Conservation (phyloP, 1,140 invertebrate genomes). For the Micrasema longulum region DNA sequence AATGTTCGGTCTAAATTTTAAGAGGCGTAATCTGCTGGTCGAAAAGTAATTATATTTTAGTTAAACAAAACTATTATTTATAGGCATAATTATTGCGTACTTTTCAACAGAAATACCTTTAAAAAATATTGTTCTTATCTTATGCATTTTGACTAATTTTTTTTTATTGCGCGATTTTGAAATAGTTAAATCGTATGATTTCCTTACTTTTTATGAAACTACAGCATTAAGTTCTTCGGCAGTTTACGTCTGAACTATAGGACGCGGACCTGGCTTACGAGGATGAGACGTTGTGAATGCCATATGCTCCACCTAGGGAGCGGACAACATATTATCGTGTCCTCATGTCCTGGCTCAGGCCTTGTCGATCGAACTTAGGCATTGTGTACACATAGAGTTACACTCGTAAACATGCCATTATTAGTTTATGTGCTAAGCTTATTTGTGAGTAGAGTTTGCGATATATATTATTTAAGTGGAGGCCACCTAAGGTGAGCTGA, state of each 20-base stretch:
- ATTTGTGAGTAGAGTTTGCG: slow-evolving; percentile 4
- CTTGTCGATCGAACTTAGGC: background rate
- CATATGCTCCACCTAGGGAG: background rate
- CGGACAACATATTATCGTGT: background rate
- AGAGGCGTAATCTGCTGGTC: too few relatives aligned
- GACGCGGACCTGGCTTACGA: too few relatives aligned
- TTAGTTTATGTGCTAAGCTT: slow-evolving; percentile 11
- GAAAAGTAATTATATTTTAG: too few relatives aligned
- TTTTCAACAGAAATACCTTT: too few relatives aligned
- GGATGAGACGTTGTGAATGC: background rate
- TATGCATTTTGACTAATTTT: too few relatives aligned
- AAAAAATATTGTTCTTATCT: too few relatives aligned
- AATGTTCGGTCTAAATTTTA: too few relatives aligned
- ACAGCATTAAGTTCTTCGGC: background rate
- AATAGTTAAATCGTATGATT: background rate
- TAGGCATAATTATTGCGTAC: too few relatives aligned
- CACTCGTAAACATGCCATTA: slow-evolving; percentile 3
- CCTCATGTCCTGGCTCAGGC: background rate
- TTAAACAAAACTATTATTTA: too few relatives aligned
- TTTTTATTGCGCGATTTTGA: too few relatives aligned
- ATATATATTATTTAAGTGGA: slow-evolving; percentile 1
- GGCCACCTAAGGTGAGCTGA: slow-evolving; percentile 9
- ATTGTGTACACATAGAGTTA: background rate
- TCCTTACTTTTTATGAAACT: background rate
- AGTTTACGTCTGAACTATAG: too few relatives aligned